Evolutionary conservation across 2,888 invertebrate genomes (phyloP).

Genomic region (Cybosia mesomella): DNA sequence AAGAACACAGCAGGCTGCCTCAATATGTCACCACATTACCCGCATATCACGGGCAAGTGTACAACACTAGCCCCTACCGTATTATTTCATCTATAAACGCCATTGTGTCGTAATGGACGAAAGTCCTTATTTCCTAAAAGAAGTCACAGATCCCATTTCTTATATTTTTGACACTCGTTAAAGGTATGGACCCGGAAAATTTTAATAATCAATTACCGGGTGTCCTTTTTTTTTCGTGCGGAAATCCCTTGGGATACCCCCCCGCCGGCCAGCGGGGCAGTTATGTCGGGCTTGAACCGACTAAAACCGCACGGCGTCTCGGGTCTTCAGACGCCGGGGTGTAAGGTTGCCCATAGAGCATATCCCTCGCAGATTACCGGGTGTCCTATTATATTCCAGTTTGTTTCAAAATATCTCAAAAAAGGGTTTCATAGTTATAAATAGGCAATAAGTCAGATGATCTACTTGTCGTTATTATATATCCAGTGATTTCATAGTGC

Average conservation of each 20-base stretch:
- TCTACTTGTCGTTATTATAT: background rate
- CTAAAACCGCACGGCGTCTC: too few species aligned
- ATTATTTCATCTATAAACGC: background rate
- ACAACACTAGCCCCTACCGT: too few species aligned
- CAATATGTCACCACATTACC: too few species aligned
- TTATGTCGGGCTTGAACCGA: too few species aligned
- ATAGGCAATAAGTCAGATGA: background rate
- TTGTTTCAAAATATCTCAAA: constrained; percentile 5
- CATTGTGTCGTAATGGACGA: background rate
- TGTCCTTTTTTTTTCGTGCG: constrained; percentile 5
- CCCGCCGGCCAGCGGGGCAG: too few species aligned
- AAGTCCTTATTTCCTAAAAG: background rate
- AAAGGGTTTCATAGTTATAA: constrained; percentile 4
- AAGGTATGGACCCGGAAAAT: constrained; percentile 23
- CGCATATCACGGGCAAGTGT: too few species aligned
- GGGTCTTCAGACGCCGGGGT: too few species aligned
- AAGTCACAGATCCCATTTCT: background rate
- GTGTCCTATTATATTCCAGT: constrained; percentile 8
- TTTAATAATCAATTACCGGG: constrained; percentile 5
- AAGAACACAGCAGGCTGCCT: too few species aligned
- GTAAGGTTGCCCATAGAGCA: too few species aligned
- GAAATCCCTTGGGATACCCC: too few species aligned
- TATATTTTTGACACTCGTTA: constrained; percentile 16
- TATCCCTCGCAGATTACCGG: too few species aligned
- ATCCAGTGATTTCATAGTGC: background rate